Base-by-base conservation (phyloP, 2,888 invertebrate species). In the Macroteleia sp. region DNA sequence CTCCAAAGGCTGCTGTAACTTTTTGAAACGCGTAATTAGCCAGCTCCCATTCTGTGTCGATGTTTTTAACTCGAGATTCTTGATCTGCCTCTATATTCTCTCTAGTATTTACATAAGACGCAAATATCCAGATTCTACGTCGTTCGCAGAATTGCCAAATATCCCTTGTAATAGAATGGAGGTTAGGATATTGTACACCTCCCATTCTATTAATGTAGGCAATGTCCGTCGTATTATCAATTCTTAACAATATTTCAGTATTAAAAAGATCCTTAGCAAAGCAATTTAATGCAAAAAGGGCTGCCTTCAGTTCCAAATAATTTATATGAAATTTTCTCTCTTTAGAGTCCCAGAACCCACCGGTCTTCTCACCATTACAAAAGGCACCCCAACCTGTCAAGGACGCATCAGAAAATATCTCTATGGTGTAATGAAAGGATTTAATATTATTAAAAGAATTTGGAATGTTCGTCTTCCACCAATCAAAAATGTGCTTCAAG, bases 341-440 rank as follows among this genome's bases (percentile, higher is more conserved):
- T 1, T 17, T 17, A 19, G 56, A 36, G 10, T 17, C 41, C 69
- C 69, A 76, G n/a, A 41, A 16, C 4, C 79, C 79, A 12, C 46
- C n/a, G n/a, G 36, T 25, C 17, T 25, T 28, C 9, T 66, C 5
- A n/a, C 12, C 25, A 0, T 64, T 17, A 19, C 61, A 74, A 0
- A 36, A 17, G 0, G 41, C 73, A 22, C 76, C 73, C 76, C 69
- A 75, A 0, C 80, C 77, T 14, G 70, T 44, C 9, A 28, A 12
- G 0, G 74, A 80, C 1, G 80, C 74, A 25, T 80, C 75, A 0
- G 77, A 59, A 25, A 36, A 77, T 34, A 80, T 80, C 30, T 57
- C 44, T 9, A 75, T 3, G 2, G 48, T 28, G 44, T 56, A 80
- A 5, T 8, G 14, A 14, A 17, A 19, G 12, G 9, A 57, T 32